Base-by-base conservation (phyloP, 2,888 invertebrate species). In the Perizoma flavofasciatum region DNA sequence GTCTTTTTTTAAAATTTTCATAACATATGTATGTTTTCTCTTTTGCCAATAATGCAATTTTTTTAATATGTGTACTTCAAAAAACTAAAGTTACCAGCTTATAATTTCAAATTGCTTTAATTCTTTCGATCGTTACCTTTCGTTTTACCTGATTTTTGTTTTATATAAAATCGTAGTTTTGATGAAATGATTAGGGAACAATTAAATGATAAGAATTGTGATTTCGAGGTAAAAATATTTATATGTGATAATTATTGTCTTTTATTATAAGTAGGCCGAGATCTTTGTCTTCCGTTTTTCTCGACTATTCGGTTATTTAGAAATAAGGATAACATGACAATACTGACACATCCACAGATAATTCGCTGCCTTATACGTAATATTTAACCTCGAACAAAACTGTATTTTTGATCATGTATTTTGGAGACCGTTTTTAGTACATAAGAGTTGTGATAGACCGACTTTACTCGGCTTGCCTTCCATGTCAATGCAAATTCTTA, bases 131-230 rank as follows among this genome's bases (percentile, higher is more conserved):
- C 82, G 91, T 92, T 91, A 91, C 91, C 91, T 90, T 81, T 82
- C 74, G 75, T 85, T 86, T 77, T 90, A 90, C 89, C 90, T 89
- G 89, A 89, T 85, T 81, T 85, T 83, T 69, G 49, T 67, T 82
- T 82, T 77, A 79, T 82, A 82, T 77, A 77, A 79, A 82, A 82
- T 81, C 86, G 78, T 85, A 70, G 59, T 87, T 74, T 88, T 84
- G 83, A 79, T 84, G 81, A 39, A 49, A 66, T 80, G 79, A 88
- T 88, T 88, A 85, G 90, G 89, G 90, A 90, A 89, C 89, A 91
- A 90, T 86, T 87, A 89, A 88, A 81, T 84, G 73, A 78, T 90
- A 92, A 89, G 89, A 65, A 85, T 84, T 85, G 90, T 91, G 91
- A 89, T 92, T 89, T 89, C 80, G 83, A 81, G 83, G 82, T 87